Evolutionary conservation across 1,140 invertebrate species (phyloP), one percentile per base, ranked within the genome.

Genomic region (Gryon sp.): DNA sequence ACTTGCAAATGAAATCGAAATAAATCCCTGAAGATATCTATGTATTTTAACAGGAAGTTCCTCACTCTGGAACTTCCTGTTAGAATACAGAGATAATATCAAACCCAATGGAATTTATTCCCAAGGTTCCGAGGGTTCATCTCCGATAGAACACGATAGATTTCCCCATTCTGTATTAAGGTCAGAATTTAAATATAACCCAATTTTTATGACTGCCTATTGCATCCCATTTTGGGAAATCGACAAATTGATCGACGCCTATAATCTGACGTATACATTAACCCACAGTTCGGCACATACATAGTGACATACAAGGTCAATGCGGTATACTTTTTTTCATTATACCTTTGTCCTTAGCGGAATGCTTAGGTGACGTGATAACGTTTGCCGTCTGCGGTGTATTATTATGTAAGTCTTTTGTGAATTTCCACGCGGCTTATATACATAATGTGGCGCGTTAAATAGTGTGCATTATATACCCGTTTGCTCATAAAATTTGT

Each of bases 401-500:
- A 41, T 11, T 6, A 62, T 70, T 50, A 50, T 32, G 22, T 40
- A 26, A 40, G 15, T 30, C 32, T 4, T 34, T 32, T 45, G 63
- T 38, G 24, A 69, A 50, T 57, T 73, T 63, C 34, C 26, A 8
- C 20, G 46, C 40, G 14, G 26, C 30, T 74, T 55, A 59, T 60
- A 48, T 65, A 59, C 45, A 52, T 62, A 48, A 63, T 60, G 50
- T 22, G 43, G 6, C 14, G 66, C 46, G 60, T 76, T 70, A 70
- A 69, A 69, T 50, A 69, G 24, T 36, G 41, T 28, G 65, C 43
- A 65, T 69, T 69, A 69, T 76, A 34, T 63, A 82, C 77, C 85
- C 80, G 86, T 75, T 85, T 84, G 80, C 73, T 81, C 82, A 82
- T 87, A 84, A 87, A 88, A 87, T 86, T 81, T 79, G 84, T 84